Conservation (phyloP, 2,888 invertebrate species). For the Dioctria rufipes region DNA sequence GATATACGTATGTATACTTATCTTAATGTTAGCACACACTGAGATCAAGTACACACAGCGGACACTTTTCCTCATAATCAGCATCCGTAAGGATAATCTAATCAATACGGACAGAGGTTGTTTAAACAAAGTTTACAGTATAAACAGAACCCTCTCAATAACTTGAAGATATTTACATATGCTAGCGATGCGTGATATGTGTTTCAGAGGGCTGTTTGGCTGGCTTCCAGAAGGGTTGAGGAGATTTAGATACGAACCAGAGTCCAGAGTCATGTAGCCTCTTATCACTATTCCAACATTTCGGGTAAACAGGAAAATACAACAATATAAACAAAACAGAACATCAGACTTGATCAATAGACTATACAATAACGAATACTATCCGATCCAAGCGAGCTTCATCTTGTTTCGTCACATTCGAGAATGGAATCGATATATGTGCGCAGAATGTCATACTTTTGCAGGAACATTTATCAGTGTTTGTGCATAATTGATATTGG, state of each 20-base stretch:
- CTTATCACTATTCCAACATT: constrained; percentile 55
- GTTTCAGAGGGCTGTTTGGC: constrained; percentile 50
- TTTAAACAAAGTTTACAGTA: constrained; percentile 55
- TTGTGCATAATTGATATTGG: constrained; percentile 53
- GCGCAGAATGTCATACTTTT: constrained; percentile 16
- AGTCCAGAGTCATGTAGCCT: constrained; percentile 49
- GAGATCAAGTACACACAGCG: constrained; percentile 28
- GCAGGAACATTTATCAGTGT: constrained; percentile 20
- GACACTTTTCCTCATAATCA: constrained; percentile 11
- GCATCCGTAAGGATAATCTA: constrained; percentile 50
- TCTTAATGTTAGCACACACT: constrained; percentile 34
- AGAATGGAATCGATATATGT: constrained; percentile 3
- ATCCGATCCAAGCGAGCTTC: background rate
- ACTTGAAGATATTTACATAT: constrained; percentile 56
- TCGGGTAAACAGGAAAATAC: constrained; percentile 53
- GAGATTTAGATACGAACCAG: constrained; percentile 35
- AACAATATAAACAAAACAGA: constrained; percentile 46
- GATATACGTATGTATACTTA: constrained; percentile 12
- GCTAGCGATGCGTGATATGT: constrained; percentile 57
- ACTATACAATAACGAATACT: background rate
- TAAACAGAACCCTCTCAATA: constrained; percentile 57
- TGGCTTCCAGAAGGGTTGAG: constrained; percentile 26
- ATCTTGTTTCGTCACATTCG: constrained; percentile 29
- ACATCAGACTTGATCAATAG: constrained; percentile 9
- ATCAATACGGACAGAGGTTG: constrained; percentile 52